Base-by-base conservation (phyloP, 2,888 invertebrate genomes). In the Liposcelis brunnea region DNA sequence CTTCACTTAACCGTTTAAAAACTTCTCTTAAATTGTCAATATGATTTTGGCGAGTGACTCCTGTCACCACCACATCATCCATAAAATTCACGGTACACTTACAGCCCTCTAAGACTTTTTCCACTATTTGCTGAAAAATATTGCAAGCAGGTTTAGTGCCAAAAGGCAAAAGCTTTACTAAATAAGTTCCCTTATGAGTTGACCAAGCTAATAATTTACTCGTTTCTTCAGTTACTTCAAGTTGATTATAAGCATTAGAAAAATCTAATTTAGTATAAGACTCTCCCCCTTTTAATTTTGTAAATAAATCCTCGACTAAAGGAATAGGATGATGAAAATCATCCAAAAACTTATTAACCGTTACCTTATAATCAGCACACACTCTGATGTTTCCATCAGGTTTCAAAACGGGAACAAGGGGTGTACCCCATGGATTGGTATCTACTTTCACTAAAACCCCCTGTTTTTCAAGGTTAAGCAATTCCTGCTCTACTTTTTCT, bases 361-460 rank as follows among this genome's bases (percentile, higher is more conserved):
- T 51, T 8, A 49, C 37, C 34, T 49, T 49, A 21, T 48, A 49
- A 37, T 48, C 48, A 12, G 26, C 48, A 26, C 49, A 48, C 10
- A 51, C 26, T 8, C 49, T 26, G 0, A 51, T 18, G 19, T 44
- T 42, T 5, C 46, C 46, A 19, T 46, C 34, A 1, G 46, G 44
- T 43, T 49, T 50, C n/a, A 38, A 31, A 18, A 46, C 31, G 2
- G 43, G 32, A 16, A 50, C 50, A 8, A 50, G n/a, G 1, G 49
- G 48, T 16, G 50, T 49, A 1, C 48, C 50, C 50, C 51, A 49
- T n/a, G 49, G 48, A 6, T 48, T 47, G 8, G 11, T 14, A 31
- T 47, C 48, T 2, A 37, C 43, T 40, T 43, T 47, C 11, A 32
- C 40, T 7, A 50, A 48, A 10, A 48, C 48, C 2, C 42, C 10